Conservation (phyloP, 2,113 vertebrate genomes). For the Pangasianodon gigas region DNA sequence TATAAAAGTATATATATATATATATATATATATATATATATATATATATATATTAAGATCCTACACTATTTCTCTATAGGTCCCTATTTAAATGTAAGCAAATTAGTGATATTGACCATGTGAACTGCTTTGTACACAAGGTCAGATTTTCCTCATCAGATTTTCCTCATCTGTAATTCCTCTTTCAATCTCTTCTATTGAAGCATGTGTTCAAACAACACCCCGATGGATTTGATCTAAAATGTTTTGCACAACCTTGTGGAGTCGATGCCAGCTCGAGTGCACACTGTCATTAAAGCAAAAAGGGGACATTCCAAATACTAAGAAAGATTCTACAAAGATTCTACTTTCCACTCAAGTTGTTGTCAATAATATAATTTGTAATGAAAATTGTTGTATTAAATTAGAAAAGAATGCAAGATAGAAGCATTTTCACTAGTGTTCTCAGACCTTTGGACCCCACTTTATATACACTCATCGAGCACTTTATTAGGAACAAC, state of each 20-base stretch:
- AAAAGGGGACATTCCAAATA: not conserved
- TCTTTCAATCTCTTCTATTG: not conserved
- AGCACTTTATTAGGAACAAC: not conserved
- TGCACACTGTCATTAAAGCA: not conserved
- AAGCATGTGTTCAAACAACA: not conserved
- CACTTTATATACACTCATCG: not conserved
- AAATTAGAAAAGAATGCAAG: not conserved
- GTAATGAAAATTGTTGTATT: not conserved
- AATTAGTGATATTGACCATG: not conserved
- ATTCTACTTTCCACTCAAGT: not conserved
- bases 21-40: not conserved
- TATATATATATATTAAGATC: no score
- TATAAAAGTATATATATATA: not conserved
- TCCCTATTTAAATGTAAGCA: not conserved
- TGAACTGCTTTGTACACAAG: not conserved
- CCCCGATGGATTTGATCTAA: not conserved
- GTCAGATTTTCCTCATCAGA: no score
- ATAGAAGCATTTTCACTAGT: not conserved
- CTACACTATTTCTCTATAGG: no score
- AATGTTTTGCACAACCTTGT: not conserved
- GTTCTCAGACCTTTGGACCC: not conserved
- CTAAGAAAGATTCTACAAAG: not conserved
- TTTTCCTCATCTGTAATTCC: no score
- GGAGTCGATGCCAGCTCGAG: not conserved
- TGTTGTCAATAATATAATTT: not conserved